phyloP scores from a whole-genome alignment of 2,888 invertebrate species.

The Philopedon plagiatum region DNA sequence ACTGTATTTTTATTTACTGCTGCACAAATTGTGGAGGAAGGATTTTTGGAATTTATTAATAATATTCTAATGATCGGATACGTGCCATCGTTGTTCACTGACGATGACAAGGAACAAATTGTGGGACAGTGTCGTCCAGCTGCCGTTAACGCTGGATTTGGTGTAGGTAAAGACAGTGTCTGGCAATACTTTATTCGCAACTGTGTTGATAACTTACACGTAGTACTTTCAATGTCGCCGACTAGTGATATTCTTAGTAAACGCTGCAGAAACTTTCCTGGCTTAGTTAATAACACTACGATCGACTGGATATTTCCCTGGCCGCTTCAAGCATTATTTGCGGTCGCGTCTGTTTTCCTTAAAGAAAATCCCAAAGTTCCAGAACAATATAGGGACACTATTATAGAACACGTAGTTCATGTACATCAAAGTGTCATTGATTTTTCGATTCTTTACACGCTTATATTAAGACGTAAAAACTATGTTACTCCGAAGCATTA shows the following conservation, averaged over 20 bases:
- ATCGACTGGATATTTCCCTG: constrained; percentile 97
- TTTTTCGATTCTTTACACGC: constrained; percentile 81
- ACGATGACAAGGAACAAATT: constrained; percentile 90
- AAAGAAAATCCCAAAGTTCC: constrained; percentile 73
- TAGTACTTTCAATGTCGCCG: constrained; percentile 93
- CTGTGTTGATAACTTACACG: constrained; percentile 88
- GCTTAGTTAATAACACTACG: constrained; percentile 91
- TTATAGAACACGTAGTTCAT: constrained; percentile 89
- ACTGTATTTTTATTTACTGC: constrained; percentile 89
- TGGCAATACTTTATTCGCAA: constrained; percentile 88
- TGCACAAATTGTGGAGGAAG: constrained; percentile 85
- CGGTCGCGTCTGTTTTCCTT: constrained; percentile 89
- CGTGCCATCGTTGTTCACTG: constrained; percentile 88
- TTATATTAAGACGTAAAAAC: constrained; percentile 84
- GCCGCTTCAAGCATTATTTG: constrained; percentile 90
- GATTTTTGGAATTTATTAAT: constrained; percentile 91
- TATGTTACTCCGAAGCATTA: constrained; percentile 95
- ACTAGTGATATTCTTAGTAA: constrained; percentile 86
- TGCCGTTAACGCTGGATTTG: constrained; percentile 80
- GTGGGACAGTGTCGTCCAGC: constrained; percentile 79
- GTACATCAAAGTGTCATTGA: constrained; percentile 83
- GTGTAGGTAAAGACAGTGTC: constrained; percentile 84
- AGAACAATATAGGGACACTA: constrained; percentile 71
- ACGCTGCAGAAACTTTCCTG: constrained; percentile 92
- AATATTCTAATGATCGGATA: constrained; percentile 91